phyloP scores from a whole-genome alignment of 2,888 invertebrate genomes.

The Rhabditophanes sp. region DNA sequence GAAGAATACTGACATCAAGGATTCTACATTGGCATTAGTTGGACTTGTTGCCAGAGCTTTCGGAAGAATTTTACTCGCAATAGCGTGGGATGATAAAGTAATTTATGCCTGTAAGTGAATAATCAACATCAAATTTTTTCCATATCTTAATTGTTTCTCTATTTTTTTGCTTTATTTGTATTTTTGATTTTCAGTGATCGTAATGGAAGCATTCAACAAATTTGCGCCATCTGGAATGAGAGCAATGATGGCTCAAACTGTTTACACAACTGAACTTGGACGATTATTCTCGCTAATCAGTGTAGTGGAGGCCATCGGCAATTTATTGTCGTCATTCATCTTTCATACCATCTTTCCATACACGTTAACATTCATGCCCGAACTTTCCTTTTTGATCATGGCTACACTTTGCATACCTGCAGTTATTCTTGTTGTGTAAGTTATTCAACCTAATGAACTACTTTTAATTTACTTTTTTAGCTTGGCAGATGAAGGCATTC shows the following conservation, averaged over 20 bases:
- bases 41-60: slow-evolving; percentile 14
- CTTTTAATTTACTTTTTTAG: too few relatives aligned
- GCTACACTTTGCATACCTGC: slow-evolving; percentile 13
- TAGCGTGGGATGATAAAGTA: slow-evolving; percentile 4
- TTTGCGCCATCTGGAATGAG: slow-evolving; percentile 19
- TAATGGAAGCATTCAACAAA: slow-evolving; percentile 17
- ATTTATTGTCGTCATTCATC: slow-evolving; percentile 14
- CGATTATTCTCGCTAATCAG: slow-evolving; percentile 17
- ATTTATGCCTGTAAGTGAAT: slow-evolving; percentile 11
- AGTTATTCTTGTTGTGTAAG: slow-evolving; percentile 9
- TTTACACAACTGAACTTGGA: slow-evolving; percentile 13
- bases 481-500: too few relatives aligned
- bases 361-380: slow-evolving; percentile 17
- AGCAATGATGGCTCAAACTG: slow-evolving; percentile 15
- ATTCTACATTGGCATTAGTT: slow-evolving; percentile 15
- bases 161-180: background rate
- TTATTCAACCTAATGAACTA: too few relatives aligned
- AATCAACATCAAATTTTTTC: slow-evolving; percentile 1
- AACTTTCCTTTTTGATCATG: slow-evolving; percentile 21
- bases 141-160: background rate
- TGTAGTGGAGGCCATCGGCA: slow-evolving; percentile 16
- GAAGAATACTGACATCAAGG: slow-evolving; percentile 10
- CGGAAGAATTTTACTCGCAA: slow-evolving; percentile 14
- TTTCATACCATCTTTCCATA: slow-evolving; percentile 19
- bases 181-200: slow-evolving; percentile 11